Conservation (phyloP, 2,113 vertebrate genomes). For the Anhinga rufa region DNA sequence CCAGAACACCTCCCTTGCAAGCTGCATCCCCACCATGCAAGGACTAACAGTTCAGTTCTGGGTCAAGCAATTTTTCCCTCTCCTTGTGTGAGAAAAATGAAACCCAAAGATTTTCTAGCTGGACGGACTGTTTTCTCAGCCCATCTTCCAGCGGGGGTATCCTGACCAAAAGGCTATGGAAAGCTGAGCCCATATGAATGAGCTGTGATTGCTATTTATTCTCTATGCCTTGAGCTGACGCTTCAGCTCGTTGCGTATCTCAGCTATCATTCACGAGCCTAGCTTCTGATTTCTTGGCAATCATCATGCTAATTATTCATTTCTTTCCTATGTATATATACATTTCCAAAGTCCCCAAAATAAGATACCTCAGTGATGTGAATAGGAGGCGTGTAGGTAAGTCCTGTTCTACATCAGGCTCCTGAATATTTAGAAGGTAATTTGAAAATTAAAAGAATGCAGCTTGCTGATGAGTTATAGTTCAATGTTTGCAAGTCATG, state of each 20-base stretch:
- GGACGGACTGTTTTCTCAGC: background rate
- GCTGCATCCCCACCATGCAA: background rate
- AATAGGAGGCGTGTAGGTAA: background rate
- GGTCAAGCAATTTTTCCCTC: background rate
- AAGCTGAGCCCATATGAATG: background rate
- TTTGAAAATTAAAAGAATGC: background rate
- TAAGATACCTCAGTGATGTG: background rate
- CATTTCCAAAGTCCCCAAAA: background rate
- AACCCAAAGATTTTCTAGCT: background rate
- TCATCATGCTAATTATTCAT: background rate
- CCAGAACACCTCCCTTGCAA: background rate
- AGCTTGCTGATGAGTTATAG: background rate
- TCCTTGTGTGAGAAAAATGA: background rate
- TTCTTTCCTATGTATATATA: background rate
- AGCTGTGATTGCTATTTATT: background rate
- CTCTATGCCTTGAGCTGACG: background rate
- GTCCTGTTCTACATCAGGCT: background rate
- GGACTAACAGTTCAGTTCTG: background rate
- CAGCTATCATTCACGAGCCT: background rate
- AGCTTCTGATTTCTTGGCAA: background rate
- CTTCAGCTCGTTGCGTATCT: background rate
- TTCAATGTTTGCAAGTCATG: background rate
- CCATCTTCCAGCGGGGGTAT: background rate
- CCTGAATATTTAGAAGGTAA: constrained; percentile 11
- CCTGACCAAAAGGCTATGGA: background rate